Conservation (phyloP, 2,888 invertebrate species). For the Nudaria mundana region DNA sequence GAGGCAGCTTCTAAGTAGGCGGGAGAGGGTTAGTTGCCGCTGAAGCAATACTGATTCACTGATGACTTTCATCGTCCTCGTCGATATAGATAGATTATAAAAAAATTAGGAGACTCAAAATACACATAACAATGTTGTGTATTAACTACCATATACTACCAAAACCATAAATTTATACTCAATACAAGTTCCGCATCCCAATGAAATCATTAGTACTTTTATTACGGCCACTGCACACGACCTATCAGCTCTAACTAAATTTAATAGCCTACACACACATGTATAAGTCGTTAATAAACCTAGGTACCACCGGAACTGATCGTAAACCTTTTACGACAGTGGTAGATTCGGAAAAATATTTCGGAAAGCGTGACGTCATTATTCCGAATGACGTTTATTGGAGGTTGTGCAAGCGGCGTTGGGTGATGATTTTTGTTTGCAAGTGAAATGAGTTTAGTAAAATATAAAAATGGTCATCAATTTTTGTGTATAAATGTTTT, state of each 20-base stretch:
- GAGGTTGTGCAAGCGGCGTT: conserved; percentile 19
- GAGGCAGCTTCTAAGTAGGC: too few relatives aligned
- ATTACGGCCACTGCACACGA: conserved; percentile 14
- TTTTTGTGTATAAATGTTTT: too few relatives aligned
- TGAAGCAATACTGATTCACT: too few relatives aligned
- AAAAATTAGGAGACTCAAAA: too few relatives aligned
- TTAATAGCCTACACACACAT: conserved; percentile 35
- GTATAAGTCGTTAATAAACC: conserved; percentile 62
- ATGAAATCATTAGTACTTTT: conserved; percentile 38
- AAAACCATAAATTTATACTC: conserved; percentile 1
- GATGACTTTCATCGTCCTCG: too few relatives aligned
- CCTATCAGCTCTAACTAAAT: conserved; percentile 35
- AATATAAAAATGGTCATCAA: too few relatives aligned
- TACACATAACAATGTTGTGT: too few relatives aligned
- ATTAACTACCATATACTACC: too few relatives aligned
- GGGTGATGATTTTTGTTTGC: not conserved
- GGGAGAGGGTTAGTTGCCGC: too few relatives aligned
- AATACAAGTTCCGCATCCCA: conserved; percentile 16
- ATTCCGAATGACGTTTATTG: conserved; percentile 50
- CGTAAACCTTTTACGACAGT: conserved; percentile 73
- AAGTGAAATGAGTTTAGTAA: not conserved
- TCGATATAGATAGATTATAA: too few relatives aligned
- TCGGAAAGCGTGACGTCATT: conserved; percentile 65
- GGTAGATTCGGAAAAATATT: conserved; percentile 74
- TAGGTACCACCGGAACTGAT: conserved; percentile 38